A percentile compares a stretch with the other conserved stretches of the same genome.
phyloP scores from a whole-genome alignment of 2,797 vertebrate species.

The Mus spretus region DNA sequence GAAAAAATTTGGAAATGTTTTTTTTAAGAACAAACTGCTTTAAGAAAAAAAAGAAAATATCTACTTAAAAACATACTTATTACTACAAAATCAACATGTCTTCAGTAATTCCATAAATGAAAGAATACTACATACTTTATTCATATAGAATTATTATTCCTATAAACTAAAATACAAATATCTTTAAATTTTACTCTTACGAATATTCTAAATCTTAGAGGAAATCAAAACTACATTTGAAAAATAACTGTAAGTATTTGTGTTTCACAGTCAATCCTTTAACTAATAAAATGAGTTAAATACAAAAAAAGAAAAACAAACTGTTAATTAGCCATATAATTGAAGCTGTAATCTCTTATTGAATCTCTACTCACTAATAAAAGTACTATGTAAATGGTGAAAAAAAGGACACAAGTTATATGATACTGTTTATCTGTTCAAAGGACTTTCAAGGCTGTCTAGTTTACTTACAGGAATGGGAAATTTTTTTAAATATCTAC shows the following conservation, averaged over 20 bases:
- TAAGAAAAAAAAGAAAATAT: no score
- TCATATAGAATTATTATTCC: neutral
- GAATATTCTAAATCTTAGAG: neutral
- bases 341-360: no score
- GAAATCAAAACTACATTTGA: neutral
- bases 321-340: no score
- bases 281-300: slow-evolving; percentile 22
- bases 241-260: neutral
- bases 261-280: slow-evolving; percentile 13
- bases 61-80: neutral
- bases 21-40: no score
- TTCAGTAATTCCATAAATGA: neutral
- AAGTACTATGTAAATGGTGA: no score
- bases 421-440: neutral
- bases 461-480: neutral
- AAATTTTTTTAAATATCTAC: neutral
- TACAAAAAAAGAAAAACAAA: no score
- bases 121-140: neutral
- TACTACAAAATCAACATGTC: neutral
- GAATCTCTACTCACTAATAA: no score
- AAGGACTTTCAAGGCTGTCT: neutral
- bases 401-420: slow-evolving; percentile 7
- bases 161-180: neutral
- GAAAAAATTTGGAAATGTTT: no score
- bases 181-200: neutral